These are phyloP conservation scores for Neosilurus mollespiculum DNA, from an alignment of 2,797 vertebrate species.

Conservation along the genomic window DNA sequence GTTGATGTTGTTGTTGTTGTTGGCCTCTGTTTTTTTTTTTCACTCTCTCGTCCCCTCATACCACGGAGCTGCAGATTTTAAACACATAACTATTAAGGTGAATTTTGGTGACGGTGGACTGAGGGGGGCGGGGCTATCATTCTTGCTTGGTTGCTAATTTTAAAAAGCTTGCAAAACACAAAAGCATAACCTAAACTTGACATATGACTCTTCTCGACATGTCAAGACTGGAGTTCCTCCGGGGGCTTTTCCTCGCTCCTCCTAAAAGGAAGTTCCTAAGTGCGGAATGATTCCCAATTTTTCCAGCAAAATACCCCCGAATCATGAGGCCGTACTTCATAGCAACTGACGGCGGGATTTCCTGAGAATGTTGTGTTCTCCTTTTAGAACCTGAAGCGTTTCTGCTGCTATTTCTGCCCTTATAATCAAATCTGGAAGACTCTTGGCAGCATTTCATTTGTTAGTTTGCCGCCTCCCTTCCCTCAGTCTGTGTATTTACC, in stretches of 20 bases:
- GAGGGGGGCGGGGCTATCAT: background rate
- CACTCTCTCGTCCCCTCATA: constrained; percentile 43
- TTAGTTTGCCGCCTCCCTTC: constrained; percentile 38
- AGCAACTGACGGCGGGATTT: constrained; percentile 56
- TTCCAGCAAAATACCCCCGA: constrained; percentile 54
- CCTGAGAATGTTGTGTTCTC: constrained; percentile 65
- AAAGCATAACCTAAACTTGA: background rate
- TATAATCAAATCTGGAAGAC: constrained; percentile 10
- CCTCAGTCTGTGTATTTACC: background rate
- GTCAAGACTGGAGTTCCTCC: background rate
- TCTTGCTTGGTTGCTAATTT: background rate
- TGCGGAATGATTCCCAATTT: constrained; percentile 36
- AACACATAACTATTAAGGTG: background rate
- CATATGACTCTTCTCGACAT: background rate
- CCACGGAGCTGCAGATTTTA: too few species aligned
- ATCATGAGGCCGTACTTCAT: constrained; percentile 56
- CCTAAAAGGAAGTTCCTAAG: constrained; percentile 39
- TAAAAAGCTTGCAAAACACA: background rate
- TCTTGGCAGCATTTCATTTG: constrained; percentile 40
- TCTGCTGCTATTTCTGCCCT: constrained; percentile 59
- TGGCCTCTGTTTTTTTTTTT: constrained; percentile 41
- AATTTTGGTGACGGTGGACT: background rate
- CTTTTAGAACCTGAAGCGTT: constrained; percentile 54
- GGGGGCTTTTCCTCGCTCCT: constrained; percentile 35
- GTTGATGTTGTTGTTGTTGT: background rate